Percentiles rank a stretch among this genome's conserved stretches.
These are phyloP conservation scores for Neofelis nebulosa DNA, from an alignment of 2,113 vertebrate genomes.

Conservation along the genomic window DNA sequence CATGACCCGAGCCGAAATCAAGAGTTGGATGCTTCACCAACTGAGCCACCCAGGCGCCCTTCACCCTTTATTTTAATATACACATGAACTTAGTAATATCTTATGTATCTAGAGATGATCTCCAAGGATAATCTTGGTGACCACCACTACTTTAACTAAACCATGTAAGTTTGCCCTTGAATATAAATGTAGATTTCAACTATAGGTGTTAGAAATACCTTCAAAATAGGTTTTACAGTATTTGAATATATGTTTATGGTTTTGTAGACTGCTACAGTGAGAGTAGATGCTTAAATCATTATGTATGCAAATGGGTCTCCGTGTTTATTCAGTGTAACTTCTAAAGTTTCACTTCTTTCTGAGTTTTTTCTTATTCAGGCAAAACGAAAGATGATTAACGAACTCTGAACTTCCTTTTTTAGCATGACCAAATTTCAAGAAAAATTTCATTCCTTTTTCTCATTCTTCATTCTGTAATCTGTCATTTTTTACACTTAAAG, in stretches of 20 bases:
- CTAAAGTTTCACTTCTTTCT: conserved; percentile 38
- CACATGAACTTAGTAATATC: not conserved
- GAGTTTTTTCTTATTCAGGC: conserved; percentile 14
- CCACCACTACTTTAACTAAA: not conserved
- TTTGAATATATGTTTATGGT: conserved; percentile 16
- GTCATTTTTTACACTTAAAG: not conserved
- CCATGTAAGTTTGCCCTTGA: not conserved
- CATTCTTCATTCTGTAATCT: not conserved
- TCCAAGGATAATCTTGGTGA: not conserved
- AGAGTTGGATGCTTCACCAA: too few relatives aligned
- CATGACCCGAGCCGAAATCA: too few relatives aligned
- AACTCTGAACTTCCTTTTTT: conserved; percentile 7
- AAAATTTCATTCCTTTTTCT: conserved; percentile 5
- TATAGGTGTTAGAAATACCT: not conserved
- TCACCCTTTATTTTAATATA: not conserved
- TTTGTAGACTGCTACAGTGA: not conserved
- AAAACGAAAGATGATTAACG: conserved; percentile 31
- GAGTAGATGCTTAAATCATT: not conserved
- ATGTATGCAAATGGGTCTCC: not conserved
- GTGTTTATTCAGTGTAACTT: not conserved
- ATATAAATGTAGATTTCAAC: conserved; percentile 40
- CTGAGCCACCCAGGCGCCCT: too few relatives aligned
- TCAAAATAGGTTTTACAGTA: not conserved
- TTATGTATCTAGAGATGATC: not conserved
- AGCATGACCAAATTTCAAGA: not conserved